Base-by-base conservation (phyloP, 2,113 vertebrate genomes). In the Crypturellus undulatus region DNA sequence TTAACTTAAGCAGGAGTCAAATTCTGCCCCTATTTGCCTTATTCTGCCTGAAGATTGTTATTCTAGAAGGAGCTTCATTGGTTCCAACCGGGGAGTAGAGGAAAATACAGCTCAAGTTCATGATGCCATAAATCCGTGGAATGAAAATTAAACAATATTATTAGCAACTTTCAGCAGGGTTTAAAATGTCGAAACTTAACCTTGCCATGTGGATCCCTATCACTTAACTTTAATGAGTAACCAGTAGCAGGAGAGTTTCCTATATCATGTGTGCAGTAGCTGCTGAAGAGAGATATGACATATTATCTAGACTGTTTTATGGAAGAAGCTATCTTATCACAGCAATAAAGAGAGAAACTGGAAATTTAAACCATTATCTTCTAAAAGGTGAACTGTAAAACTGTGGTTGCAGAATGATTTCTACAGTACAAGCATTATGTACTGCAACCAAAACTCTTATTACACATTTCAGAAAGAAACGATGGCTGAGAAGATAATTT, bases 151-250 rank as follows among this genome's bases (percentile, higher is more conserved):
- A 96, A 92, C 90, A 90, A 91, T 90, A 95, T 94, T 95, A 90
- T 97, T 95, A 93, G 79, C 69, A 95, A 96, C 94, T 91, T 95
- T 94, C 96, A 95, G 60, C 91, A 95, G 93, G 93, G 94, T 96
- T 95, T 96, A 95, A 94, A 92, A 95, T 96, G 94, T 90, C 94
- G 95, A 95, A 97, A 96, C 79, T 96, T 92, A 97, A 95, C 94
- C 94, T 93, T 95, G 90, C 79, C 69, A 83, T 94, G 95, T 95
- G 95, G 93, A 97, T 96, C 95, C 87, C 92, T 95, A 78, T 92
- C 96, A 97, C 94, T 96, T 96, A 97, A 97, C 94, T 96, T 97
- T 95, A 96, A 97, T 94, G 96, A 97, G 94, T 84, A 96, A 94
- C 87, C 82, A 85, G 94, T 86, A 97, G 93, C 79, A 83, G 94